phyloP scores from a whole-genome alignment of 2,888 invertebrate species.

The Leptinotarsa rubiginosa region DNA sequence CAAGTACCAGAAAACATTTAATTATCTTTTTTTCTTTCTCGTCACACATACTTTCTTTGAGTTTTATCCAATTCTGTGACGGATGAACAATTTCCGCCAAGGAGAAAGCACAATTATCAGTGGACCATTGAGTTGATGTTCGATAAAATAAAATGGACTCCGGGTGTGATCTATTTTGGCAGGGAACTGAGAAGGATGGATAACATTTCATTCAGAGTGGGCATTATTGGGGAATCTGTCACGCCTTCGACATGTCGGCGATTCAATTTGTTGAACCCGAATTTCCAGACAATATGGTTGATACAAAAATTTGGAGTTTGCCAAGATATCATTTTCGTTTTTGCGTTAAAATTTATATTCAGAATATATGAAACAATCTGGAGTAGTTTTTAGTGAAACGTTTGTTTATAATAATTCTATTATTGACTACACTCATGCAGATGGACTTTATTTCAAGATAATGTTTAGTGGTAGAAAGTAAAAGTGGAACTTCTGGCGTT shows the following conservation, averaged over 20 bases:
- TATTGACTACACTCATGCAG: no score
- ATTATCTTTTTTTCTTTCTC: background rate
- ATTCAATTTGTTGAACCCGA: background rate
- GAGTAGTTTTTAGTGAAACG: no score
- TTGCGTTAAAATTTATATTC: no score
- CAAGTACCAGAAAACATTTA: background rate
- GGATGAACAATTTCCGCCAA: constrained; percentile 6
- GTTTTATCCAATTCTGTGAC: background rate
- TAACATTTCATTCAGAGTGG: background rate
- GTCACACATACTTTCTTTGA: background rate
- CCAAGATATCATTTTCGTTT: no score
- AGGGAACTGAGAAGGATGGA: background rate
- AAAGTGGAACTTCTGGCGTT: no score
- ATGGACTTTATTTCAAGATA: no score
- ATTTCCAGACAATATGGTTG: background rate
- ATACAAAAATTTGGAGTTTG: background rate
- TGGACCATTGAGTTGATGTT: background rate
- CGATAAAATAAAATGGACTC: background rate
- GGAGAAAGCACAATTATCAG: background rate
- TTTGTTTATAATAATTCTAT: no score
- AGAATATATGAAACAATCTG: no score
- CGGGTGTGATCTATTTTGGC: background rate
- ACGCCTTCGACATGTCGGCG: background rate
- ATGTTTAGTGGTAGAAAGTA: no score
- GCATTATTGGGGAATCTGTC: background rate